A percentile compares a stretch with the other conserved stretches of the same genome.
Evolutionary conservation across 1,140 invertebrate genomes (phyloP).

Genomic region (Dermatophagoides farinae): DNA sequence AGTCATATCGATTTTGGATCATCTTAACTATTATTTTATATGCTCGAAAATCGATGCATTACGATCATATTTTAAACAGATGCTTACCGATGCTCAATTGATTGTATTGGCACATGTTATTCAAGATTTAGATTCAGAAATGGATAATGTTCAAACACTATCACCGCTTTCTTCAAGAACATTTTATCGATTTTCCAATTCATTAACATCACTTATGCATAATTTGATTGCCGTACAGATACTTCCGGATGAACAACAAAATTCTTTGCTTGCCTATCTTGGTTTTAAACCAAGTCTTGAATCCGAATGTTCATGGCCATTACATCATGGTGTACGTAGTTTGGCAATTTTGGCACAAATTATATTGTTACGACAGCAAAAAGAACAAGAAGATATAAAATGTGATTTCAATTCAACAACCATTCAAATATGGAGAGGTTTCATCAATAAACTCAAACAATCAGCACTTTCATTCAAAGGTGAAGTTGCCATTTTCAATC

Average conservation of each 20-base stretch:
- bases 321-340: conserved; percentile 63
- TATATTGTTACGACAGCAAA: conserved; percentile 48
- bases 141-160: conserved; percentile 40
- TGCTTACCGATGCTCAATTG: conserved; percentile 52
- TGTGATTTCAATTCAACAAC: conserved; percentile 46
- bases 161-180: conserved; percentile 34
- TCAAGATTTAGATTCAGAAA: conserved; percentile 61
- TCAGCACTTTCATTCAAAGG: conserved; percentile 34
- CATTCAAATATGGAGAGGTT: conserved; percentile 67
- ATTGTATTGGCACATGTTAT: conserved; percentile 58
- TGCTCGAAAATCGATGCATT: conserved; percentile 38
- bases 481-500: conserved; percentile 21
- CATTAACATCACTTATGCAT: conserved; percentile 51
- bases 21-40: conserved; percentile 45
- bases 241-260: conserved; percentile 37
- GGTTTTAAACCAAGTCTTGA: conserved; percentile 43
- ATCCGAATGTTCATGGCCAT: conserved; percentile 38
- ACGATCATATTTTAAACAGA: conserved; percentile 35
- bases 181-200: conserved; percentile 52
- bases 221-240: conserved; percentile 50
- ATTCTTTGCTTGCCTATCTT: conserved; percentile 47
- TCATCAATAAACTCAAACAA: conserved; percentile 63
- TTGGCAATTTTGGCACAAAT: conserved; percentile 52
- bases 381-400: conserved; percentile 38
- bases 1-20: conserved; percentile 50